Percentiles rank a stretch among this genome's conserved stretches.
Conservation (phyloP, 2,113 vertebrate genomes). For the Callorhinus ursinus region DNA sequence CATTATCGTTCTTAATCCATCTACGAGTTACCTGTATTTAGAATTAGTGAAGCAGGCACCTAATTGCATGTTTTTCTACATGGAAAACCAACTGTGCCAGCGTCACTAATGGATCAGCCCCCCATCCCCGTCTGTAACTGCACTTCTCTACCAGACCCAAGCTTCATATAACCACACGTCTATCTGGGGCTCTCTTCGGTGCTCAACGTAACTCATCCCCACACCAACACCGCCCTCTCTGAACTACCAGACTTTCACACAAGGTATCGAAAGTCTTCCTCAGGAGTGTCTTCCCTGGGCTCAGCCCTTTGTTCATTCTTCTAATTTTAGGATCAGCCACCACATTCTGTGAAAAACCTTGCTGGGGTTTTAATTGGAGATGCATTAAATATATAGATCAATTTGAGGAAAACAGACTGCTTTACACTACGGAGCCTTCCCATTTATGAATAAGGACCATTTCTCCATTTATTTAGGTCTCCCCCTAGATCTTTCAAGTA, state of each 20-base stretch:
- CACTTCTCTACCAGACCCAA: neutral
- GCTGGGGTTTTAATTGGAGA: neutral
- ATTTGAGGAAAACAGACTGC: neutral
- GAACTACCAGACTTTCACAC: accelerated
- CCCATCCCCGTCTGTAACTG: accelerated
- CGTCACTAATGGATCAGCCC: accelerated
- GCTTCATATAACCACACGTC: neutral
- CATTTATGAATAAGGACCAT: neutral
- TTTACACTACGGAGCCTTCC: neutral
- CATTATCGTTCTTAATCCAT: neutral
- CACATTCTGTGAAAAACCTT: neutral
- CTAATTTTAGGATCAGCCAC: neutral
- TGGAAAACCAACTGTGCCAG: neutral
- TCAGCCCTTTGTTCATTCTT: neutral
- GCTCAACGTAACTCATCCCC: neutral
- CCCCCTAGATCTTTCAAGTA: neutral
- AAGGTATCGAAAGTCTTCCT: neutral
- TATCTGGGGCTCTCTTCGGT: neutral
- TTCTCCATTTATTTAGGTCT: neutral
- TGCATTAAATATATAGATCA: too few species aligned
- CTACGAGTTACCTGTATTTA: neutral
- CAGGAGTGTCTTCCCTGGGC: neutral
- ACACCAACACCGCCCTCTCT: accelerated
- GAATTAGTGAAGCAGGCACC: neutral
- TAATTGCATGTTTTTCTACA: neutral